These are phyloP conservation scores for Campylomormyrus tamandua DNA, from an alignment of 2,113 vertebrate genomes.

Conservation along the genomic window DNA sequence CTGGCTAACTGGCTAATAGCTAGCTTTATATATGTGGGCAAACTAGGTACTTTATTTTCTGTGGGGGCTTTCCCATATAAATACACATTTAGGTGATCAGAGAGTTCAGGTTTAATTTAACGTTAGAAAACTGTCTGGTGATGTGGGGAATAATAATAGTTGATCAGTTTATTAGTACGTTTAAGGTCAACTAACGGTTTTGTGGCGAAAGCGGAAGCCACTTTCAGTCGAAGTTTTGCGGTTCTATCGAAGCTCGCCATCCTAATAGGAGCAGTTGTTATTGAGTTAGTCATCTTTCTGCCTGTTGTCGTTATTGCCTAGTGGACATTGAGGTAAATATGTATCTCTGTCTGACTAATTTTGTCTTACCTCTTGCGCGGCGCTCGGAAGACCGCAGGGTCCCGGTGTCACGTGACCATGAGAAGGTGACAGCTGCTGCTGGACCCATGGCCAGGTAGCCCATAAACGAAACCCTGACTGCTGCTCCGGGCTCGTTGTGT, in stretches of 20 bases:
- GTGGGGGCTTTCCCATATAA: background rate
- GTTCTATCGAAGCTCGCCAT: background rate
- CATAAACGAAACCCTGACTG: background rate
- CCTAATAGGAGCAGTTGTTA: background rate
- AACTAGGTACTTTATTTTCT: background rate
- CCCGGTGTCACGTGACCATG: constrained; percentile 35
- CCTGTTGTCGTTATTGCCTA: background rate
- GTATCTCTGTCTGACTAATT: background rate
- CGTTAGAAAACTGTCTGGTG: background rate
- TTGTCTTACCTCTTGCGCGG: background rate
- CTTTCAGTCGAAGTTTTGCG: background rate
- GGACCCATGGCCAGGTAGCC: constrained; percentile 57
- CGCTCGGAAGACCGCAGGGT: background rate
- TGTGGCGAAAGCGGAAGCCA: background rate
- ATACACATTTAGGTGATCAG: background rate
- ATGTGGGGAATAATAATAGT: background rate
- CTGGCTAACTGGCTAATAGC: background rate
- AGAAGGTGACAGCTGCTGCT: constrained; percentile 47
- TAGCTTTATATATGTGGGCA: background rate
- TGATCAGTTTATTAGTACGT: background rate
- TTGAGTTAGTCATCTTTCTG: background rate
- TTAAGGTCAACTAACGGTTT: background rate
- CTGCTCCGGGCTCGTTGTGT: background rate
- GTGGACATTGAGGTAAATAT: background rate
- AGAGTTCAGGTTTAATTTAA: background rate